phyloP scores from a whole-genome alignment of 2,113 vertebrate genomes.

The Choloepus hoffmanni region DNA sequence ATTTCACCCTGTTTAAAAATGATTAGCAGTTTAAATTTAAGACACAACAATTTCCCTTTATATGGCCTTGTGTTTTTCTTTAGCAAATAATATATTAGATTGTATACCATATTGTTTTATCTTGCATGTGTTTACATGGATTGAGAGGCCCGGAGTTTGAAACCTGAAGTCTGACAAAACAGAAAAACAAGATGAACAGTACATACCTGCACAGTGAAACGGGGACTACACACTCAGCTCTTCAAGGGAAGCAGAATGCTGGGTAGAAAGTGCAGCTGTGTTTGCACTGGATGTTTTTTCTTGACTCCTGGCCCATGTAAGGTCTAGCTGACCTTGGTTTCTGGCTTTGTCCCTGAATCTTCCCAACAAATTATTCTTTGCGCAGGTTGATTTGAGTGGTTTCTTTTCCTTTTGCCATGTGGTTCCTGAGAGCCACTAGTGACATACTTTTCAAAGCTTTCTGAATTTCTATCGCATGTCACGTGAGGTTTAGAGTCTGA shows the following conservation, averaged over 20 bases:
- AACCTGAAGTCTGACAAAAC: neutral
- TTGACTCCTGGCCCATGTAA: neutral
- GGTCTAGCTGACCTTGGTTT: neutral
- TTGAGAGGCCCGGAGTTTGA: neutral
- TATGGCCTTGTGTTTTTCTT: neutral
- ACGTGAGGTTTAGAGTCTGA: neutral
- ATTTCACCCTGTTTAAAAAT: neutral
- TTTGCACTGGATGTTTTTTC: neutral
- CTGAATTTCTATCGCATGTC: neutral
- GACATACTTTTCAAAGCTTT: neutral
- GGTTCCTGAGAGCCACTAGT: too few relatives aligned
- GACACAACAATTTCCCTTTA: too few relatives aligned
- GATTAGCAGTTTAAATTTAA: neutral
- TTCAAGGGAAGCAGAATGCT: too few relatives aligned
- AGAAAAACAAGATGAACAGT: neutral
- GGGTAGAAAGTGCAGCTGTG: rapidly evolving
- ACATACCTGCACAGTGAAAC: neutral
- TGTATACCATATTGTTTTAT: neutral
- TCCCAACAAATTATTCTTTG: neutral
- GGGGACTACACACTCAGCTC: neutral
- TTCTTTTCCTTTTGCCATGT: neutral
- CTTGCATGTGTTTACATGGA: rapidly evolving
- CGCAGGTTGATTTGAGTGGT: neutral
- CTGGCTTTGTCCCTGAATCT: too few relatives aligned
- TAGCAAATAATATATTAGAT: neutral